Conservation (phyloP, 2,888 invertebrate species). For the Calephelis perditalis region DNA sequence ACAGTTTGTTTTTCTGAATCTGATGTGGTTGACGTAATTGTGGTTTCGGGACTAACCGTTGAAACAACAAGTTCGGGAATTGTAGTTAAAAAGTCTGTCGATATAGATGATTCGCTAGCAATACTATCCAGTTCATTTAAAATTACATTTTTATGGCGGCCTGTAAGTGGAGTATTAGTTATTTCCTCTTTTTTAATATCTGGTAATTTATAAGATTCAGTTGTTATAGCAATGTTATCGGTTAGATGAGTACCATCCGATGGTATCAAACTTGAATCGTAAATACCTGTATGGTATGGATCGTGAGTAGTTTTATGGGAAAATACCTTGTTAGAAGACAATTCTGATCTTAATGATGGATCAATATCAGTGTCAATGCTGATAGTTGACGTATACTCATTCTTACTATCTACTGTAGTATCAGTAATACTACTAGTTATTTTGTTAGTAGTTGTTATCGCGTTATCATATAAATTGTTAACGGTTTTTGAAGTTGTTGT, state of each 20-base stretch:
- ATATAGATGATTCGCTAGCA: slow-evolving; percentile 8
- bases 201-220: background rate
- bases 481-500: background rate
- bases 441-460: background rate
- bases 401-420: background rate
- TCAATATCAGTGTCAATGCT: background rate
- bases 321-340: background rate
- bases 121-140: background rate
- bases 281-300: background rate
- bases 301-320: background rate
- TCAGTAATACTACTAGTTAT: background rate
- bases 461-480: background rate
- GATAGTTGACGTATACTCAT: background rate
- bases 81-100: background rate
- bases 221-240: background rate
- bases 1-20: background rate
- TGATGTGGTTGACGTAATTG: background rate
- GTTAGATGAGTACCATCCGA: background rate
- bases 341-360: background rate
- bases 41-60: background rate
- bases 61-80: background rate
- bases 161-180: background rate
- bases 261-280: background rate
- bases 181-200: background rate
- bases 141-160: background rate